Evolutionary conservation across 2,797 vertebrate species (phyloP), one percentile per base, ranked within the genome.

Genomic region (Sternotherus odoratus): DNA sequence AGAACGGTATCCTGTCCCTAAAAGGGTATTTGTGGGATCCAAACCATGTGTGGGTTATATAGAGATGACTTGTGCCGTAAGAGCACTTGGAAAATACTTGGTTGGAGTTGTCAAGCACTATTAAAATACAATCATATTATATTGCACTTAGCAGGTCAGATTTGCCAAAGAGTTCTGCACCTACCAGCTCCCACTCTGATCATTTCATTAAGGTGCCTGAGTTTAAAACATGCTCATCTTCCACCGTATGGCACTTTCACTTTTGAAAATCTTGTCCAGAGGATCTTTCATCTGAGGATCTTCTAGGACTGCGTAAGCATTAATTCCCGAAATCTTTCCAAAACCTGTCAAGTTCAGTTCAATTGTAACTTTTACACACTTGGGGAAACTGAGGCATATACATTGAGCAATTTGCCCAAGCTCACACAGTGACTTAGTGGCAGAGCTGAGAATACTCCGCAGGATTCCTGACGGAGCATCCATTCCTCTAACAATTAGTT

Each of bases 91-190:
- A 50, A 93, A 75, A 16, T 79, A 30, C 39, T 86, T 83, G 92
- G 91, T 74, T 16, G 86, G 87, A 57, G 92, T 80, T 94, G 93
- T 96, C 96, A 95, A 94, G 95, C 94, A 92, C 90, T 79, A 26
- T 83, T 33, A 75, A 92, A 26, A 26, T 48, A 43, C 24, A 43
- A 26, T 48, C 16, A 2, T 28, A 48, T 48, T 48, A 46, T 26
- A 7, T 46, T 30, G 7, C 26, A 15, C 2, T 9, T 48, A 28
- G 72, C 24, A 75, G 23, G 5, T 74, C 24, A 74, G 39, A 48
- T 46, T 75, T 75, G 26, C 46, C 15, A 17, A 30, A 75, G 26
- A 30, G 43, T 75, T 48, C 28, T 30, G 46, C 13, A 26, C 23
- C 69, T 26, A 15, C 23, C 12, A 46, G 24, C 8, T 36, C 21